A percentile compares a stretch with the other conserved stretches of the same genome.
Conservation (phyloP, 1,140 invertebrate species). For the Choristoneura fumiferana region DNA sequence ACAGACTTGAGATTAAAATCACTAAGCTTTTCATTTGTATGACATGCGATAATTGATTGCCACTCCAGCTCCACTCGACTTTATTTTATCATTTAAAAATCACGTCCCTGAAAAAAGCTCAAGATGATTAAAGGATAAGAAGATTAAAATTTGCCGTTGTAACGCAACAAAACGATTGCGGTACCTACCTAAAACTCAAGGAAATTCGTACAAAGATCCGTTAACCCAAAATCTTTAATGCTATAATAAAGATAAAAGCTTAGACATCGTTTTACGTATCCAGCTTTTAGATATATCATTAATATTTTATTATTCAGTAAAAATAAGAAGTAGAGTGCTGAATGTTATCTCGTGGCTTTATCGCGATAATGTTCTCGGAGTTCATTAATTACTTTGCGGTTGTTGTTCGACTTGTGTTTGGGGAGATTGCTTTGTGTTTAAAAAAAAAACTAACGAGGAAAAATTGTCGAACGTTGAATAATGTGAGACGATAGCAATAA, state of each 20-base stretch:
- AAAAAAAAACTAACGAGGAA: slow-evolving; percentile 1
- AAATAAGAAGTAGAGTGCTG: background rate
- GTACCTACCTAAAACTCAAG: background rate
- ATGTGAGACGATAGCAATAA: slow-evolving; percentile 44
- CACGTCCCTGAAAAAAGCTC: background rate
- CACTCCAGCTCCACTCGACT: background rate
- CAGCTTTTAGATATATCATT: slow-evolving; percentile 9
- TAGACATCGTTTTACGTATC: background rate
- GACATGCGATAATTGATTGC: slow-evolving; percentile 13
- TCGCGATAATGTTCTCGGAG: background rate
- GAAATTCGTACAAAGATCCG: background rate
- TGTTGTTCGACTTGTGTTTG: slow-evolving; percentile 24
- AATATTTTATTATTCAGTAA: slow-evolving; percentile 8
- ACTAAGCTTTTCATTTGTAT: background rate
- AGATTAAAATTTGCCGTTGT: background rate
- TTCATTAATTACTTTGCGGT: background rate
- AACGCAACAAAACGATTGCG: slow-evolving; percentile 1
- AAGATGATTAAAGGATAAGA: slow-evolving; percentile 3
- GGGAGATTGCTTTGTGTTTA: background rate
- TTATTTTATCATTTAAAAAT: slow-evolving; percentile 11
- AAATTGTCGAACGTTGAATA: slow-evolving; percentile 48
- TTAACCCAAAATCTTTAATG: background rate
- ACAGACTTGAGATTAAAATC: slow-evolving; percentile 3
- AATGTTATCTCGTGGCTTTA: background rate
- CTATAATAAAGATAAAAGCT: slow-evolving; percentile 10